These are phyloP conservation scores for Chaetogeoica ovagalla DNA, from an alignment of 2,888 invertebrate genomes.

Conservation along the genomic window DNA sequence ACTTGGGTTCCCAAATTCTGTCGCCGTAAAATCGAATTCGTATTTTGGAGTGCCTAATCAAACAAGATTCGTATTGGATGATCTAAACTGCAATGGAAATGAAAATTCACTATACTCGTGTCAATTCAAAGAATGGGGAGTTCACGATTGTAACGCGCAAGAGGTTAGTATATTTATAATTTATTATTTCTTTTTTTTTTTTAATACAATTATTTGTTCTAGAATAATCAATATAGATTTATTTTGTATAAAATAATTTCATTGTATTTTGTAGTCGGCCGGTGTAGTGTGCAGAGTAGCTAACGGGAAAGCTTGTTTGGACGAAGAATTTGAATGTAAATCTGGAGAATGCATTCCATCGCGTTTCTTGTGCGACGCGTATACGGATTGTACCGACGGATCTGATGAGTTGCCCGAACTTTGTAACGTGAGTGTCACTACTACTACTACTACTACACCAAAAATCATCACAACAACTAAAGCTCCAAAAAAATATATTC, in stretches of 20 bases:
- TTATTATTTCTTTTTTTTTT: too few species aligned
- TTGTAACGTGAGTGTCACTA: constrained; percentile 64
- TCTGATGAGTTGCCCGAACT: constrained; percentile 67
- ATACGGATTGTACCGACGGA: constrained; percentile 68
- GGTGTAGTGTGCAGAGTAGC: constrained; percentile 67
- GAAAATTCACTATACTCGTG: constrained; percentile 71
- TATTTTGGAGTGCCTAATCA: constrained; percentile 57
- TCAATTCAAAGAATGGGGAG: constrained; percentile 73
- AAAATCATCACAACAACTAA: constrained; percentile 32
- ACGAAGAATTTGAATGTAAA: constrained; percentile 68
- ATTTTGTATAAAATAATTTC: not conserved
- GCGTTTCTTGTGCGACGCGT: constrained; percentile 69
- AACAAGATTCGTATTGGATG: constrained; percentile 70
- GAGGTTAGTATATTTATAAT: constrained; percentile 62
- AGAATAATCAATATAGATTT: not conserved
- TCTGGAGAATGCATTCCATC: constrained; percentile 67
- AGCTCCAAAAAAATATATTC: constrained; percentile 48
- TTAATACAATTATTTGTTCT: constrained; percentile 6
- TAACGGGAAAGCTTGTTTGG: constrained; percentile 62
- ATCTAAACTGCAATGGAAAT: constrained; percentile 70
- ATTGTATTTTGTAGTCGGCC: constrained; percentile 60
- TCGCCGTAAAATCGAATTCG: constrained; percentile 61
- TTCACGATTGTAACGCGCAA: constrained; percentile 70
- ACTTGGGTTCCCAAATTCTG: constrained; percentile 66
- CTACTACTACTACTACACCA: constrained; percentile 31